Evolutionary conservation across 2,797 vertebrate species (phyloP), one percentile per base, ranked within the genome.

Genomic region (Rhabdomys pumilio): DNA sequence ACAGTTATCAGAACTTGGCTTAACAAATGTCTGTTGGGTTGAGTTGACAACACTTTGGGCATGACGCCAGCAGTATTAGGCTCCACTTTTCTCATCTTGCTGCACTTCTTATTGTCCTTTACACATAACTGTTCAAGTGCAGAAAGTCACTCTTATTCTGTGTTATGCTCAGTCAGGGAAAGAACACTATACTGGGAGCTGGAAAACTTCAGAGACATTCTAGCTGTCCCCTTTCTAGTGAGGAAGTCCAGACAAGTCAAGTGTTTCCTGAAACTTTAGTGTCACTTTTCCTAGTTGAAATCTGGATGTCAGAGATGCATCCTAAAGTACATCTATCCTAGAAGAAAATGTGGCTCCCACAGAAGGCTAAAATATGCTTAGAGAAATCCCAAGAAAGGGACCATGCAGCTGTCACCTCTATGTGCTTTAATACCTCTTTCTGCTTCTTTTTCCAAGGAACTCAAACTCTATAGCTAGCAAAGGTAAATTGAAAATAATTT

Each of bases 261-360:
- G 11, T 61, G 15, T 76, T 91, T 80, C 85, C 84, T 82, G 61
- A 34, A 34, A 59, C 73, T 92, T 87, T 92, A 17, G 41, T 95
- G 53, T 89, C 76, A 29, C 41, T 69, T 82, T 94, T 89, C n/a
- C 34, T 92, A 72, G 91, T 83, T 41, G 34, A 79, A 75, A 47
- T 53, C 38, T 83, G 15, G n/a, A 65, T 86, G 5, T 77, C 89
- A 90, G 69, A 79, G 44, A 85, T 55, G 10, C 50, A n/a, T 82
- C 90, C 91, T 91, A 13, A 77, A 82, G 80, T 57, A 44, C 31
- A 34, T 15, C 15, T 34, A 26, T 80, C 63, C 19, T 24, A 94
- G 55, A 19, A 88, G 65, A 67, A 72, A 91, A 88, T 61, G 14
- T 9, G 82, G 34, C 14, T 34, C 59, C 80, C 81, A 20, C 59